Conservation (phyloP, 2,797 vertebrate genomes). For the Adelosebastes latens region DNA sequence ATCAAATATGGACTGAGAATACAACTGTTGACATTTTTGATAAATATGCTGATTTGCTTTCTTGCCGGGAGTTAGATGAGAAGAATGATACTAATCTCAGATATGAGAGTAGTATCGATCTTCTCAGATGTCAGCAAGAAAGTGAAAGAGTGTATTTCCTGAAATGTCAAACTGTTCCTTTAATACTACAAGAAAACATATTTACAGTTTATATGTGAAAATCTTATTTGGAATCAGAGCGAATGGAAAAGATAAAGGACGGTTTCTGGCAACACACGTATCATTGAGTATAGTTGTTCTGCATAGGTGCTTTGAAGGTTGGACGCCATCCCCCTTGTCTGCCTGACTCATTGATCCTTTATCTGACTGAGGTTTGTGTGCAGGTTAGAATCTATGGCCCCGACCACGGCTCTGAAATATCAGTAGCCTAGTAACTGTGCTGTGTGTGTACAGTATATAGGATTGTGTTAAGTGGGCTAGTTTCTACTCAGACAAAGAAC, state of each 20-base stretch:
- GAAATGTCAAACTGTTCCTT: background rate
- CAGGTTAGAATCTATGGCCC: background rate
- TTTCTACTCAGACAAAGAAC: conserved; percentile 8
- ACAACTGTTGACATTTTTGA: background rate
- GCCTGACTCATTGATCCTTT: background rate
- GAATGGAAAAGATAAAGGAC: background rate
- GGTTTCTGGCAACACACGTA: background rate
- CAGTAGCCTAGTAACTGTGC: background rate
- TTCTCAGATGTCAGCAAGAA: no score
- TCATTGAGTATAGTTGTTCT: background rate
- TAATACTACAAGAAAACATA: background rate
- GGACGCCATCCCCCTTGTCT: background rate
- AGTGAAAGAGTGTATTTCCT: no score
- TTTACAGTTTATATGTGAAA: background rate
- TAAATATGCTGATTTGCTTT: background rate
- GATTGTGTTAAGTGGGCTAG: conserved; percentile 1
- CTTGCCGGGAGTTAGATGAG: no score
- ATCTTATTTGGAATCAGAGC: background rate
- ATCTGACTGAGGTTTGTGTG: background rate
- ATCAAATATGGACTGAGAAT: background rate
- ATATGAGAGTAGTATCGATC: no score
- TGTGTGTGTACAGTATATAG: background rate
- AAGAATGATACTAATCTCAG: background rate
- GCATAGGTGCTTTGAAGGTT: background rate
- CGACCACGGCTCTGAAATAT: background rate